Evolutionary conservation across 2,113 vertebrate genomes (phyloP).

Genomic region (Paradoxurus hermaphroditus): DNA sequence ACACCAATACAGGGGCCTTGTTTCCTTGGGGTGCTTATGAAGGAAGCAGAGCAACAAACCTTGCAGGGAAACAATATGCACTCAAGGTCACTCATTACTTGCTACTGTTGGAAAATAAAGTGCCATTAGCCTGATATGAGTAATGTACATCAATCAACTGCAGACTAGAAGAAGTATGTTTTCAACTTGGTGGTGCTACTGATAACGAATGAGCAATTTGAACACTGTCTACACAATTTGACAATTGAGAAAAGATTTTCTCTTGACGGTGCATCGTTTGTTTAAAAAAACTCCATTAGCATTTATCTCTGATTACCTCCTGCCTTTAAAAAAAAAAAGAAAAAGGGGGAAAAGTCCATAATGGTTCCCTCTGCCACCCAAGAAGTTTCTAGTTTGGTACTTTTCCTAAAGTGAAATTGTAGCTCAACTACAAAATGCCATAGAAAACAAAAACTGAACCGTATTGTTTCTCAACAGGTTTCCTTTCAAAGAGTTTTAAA

Average conservation of each 20-base stretch:
- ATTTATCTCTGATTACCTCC: slow-evolving; percentile 56
- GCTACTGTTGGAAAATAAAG: slow-evolving; percentile 88
- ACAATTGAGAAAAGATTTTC: slow-evolving; percentile 79
- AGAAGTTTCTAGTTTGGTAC: slow-evolving; percentile 19
- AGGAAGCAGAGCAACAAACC: slow-evolving; percentile 81
- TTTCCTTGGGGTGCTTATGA: slow-evolving; percentile 91
- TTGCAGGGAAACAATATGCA: slow-evolving; percentile 87
- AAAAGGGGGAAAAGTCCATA: neutral
- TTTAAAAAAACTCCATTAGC: slow-evolving; percentile 71
- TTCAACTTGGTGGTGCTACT: slow-evolving; percentile 77
- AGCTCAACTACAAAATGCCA: neutral
- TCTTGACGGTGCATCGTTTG: slow-evolving; percentile 75
- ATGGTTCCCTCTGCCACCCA: neutral
- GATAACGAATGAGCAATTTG: slow-evolving; percentile 83
- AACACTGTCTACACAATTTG: slow-evolving; percentile 80
- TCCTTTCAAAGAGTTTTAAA: slow-evolving; percentile 25
- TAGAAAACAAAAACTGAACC: neutral
- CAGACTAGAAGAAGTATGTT: slow-evolving; percentile 81
- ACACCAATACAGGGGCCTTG: slow-evolving; percentile 88
- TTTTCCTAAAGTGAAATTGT: neutral
- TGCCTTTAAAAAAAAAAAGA: neutral
- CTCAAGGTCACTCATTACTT: slow-evolving; percentile 92
- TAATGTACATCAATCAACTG: slow-evolving; percentile 87
- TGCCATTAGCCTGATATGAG: slow-evolving; percentile 87
- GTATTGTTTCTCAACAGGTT: neutral